Percentiles rank a stretch among this genome's conserved stretches.
Conservation (phyloP, 2,797 vertebrate species). For the Pelobates cultripes region DNA sequence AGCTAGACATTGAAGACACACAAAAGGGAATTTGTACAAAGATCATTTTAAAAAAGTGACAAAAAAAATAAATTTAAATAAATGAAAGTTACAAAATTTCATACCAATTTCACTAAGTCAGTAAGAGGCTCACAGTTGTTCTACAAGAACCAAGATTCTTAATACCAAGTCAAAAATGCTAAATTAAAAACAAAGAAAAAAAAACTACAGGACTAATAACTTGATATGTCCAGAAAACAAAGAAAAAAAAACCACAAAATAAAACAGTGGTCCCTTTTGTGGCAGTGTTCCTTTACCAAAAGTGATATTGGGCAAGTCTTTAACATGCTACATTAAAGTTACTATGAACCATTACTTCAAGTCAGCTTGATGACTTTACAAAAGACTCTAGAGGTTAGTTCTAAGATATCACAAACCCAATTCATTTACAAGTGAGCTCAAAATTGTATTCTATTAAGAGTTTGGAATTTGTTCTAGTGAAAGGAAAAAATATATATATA, state of each 20-base stretch:
- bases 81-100: neutral
- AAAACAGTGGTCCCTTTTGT: slow-evolving; percentile 48
- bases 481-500: too few relatives aligned
- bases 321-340: too few relatives aligned
- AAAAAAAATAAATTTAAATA: too few relatives aligned
- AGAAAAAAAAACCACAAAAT: slow-evolving; percentile 12
- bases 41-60: slow-evolving; percentile 22
- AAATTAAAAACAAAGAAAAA: slow-evolving; percentile 11
- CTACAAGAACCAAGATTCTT: slow-evolving; percentile 7
- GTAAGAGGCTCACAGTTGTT: slow-evolving; percentile 13
- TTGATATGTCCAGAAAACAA: slow-evolving; percentile 49
- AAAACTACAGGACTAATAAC: slow-evolving; percentile 35
- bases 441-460: too few relatives aligned
- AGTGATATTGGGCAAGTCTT: too few relatives aligned
- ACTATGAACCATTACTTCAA: too few relatives aligned
- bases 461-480: too few relatives aligned
- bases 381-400: too few relatives aligned
- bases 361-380: too few relatives aligned
- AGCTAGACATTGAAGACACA: slow-evolving; percentile 18
- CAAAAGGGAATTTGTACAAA: slow-evolving; percentile 24
- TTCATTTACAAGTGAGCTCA: too few relatives aligned
- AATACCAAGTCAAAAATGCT: slow-evolving; percentile 5
- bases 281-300: slow-evolving; percentile 24
- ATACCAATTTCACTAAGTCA: slow-evolving; percentile 5
- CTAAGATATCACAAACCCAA: too few relatives aligned